Base-by-base conservation (phyloP, 2,888 invertebrate species). In the Mesorhabditis belari region DNA sequence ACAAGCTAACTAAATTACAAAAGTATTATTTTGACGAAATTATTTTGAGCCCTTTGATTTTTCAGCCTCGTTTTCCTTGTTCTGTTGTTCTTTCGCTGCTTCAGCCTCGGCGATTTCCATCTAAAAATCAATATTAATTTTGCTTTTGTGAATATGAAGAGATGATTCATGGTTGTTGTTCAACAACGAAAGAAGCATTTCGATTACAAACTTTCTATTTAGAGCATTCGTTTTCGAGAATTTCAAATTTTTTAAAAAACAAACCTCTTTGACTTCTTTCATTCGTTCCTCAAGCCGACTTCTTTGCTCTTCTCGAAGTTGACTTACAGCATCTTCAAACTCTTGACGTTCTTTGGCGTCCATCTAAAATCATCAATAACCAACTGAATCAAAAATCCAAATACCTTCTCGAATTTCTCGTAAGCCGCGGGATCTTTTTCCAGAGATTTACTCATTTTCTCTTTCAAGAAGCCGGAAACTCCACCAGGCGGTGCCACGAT, bases 211-310 rank as follows among this genome's bases (percentile, higher is more conserved):
- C n/a, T n/a, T n/a, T n/a, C n/a, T n/a, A n/a, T n/a, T n/a, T n/a
- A n/a, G n/a, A n/a, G n/a, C n/a, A n/a, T n/a, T n/a, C n/a, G n/a
- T n/a, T n/a, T n/a, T n/a, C n/a, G n/a, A n/a, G n/a, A n/a, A n/a
- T n/a, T n/a, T n/a, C n/a, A n/a, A n/a, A n/a, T n/a, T n/a, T n/a
- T n/a, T n/a, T n/a, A n/a, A n/a, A n/a, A n/a, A n/a, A n/a, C n/a
- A n/a, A n/a, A n/a, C n/a, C 66, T 71, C 54, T 35, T 68, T 66
- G 19, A 76, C 62, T 51, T 74, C 65, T 24, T 60, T 62, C 12
- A 76, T 58, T 49, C 72, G 60, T 55, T 66, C 64, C 24, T 72
- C 64, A 21, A 76, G 55, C 21, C 76, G 65, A 6, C 65, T 64
- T 23, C 69, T 66, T 54, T 76, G 73, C 60, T 67, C 67, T 49